Evolutionary conservation across 2,888 invertebrate species (phyloP), one percentile per base, ranked within the genome.

Genomic region (Iselma pallidipennis): DNA sequence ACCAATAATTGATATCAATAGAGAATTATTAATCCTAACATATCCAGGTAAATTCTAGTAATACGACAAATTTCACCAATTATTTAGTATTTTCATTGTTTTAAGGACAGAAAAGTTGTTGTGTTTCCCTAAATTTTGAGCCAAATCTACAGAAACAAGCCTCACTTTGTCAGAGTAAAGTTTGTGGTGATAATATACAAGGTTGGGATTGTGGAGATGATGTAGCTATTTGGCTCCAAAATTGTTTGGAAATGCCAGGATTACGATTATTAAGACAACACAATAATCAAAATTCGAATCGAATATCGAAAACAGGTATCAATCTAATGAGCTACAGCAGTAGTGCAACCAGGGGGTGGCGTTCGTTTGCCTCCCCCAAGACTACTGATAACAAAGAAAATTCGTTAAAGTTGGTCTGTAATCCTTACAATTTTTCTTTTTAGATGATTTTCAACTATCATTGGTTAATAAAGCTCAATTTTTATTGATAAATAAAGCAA

Each of bases 381-480:
- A n/a, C n/a, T n/a, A n/a, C n/a, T n/a, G n/a, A n/a, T n/a, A n/a
- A n/a, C 26, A 10, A 42, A 28, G 10, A 26, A 48, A 55, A 49
- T n/a, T n/a, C n/a, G n/a, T n/a, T n/a, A n/a, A n/a, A n/a, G n/a
- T n/a, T n/a, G n/a, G n/a, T n/a, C n/a, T n/a, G n/a, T n/a, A n/a
- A n/a, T n/a, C n/a, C n/a, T n/a, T n/a, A n/a, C n/a, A n/a, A 49
- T 21, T 10, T n/a, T 26, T 29, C 21, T 16, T 65, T 66, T 54
- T 60, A 76, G 76, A 73, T 25, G 73, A 71, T 3, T 73, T 74
- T 45, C 74, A 82, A 26, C 80, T 90, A 28, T 89, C 92, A 0
- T 82, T 95, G 59, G 88, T 89, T 51, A 96, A 95, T 80, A 90
- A 94, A 82, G 92, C 93, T 0, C 95, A 95, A 77, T 95, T 88